Conservation (phyloP, 2,888 invertebrate species). For the Alloscopus bannaensis region DNA sequence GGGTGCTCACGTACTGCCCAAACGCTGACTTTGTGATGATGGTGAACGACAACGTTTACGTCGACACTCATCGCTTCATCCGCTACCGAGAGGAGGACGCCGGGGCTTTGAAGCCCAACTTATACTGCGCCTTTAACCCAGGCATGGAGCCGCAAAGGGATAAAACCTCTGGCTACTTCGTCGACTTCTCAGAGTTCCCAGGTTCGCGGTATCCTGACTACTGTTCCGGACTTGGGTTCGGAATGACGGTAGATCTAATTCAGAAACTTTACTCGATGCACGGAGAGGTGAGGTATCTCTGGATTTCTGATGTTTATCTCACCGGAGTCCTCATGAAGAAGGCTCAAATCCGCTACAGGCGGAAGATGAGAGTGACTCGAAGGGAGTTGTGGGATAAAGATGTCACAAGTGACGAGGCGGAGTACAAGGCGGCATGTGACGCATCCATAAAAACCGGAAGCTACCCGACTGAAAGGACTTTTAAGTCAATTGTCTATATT, state of each 20-base stretch:
- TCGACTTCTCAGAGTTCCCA: conserved; percentile 82
- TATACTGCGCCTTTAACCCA: conserved; percentile 44
- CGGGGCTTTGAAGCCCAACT: background rate
- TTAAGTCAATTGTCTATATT: too few species aligned
- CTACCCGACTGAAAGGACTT: too few species aligned
- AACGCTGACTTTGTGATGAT: conserved; percentile 83
- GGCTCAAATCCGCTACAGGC: background rate
- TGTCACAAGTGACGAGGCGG: background rate
- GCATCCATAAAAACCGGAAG: conserved; percentile 2
- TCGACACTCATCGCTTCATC: conserved; percentile 78
- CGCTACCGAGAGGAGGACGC: background rate
- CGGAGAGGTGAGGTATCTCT: conserved; percentile 75
- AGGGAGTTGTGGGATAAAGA: background rate
- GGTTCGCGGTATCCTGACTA: conserved; percentile 76
- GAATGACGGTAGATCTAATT: conserved; percentile 72
- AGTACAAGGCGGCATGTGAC: too few species aligned
- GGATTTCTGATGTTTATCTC: conserved; percentile 77
- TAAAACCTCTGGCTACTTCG: conserved; percentile 82
- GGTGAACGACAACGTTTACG: conserved; percentile 86
- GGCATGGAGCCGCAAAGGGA: conserved; percentile 43
- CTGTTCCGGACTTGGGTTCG: conserved; percentile 74
- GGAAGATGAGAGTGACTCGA: background rate
- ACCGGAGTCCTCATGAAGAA: conserved; percentile 29
- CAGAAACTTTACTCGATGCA: conserved; percentile 74
- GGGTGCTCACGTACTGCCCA: conserved; percentile 84